phyloP scores from a whole-genome alignment of 2,113 vertebrate species.

The Corvus hawaiiensis region DNA sequence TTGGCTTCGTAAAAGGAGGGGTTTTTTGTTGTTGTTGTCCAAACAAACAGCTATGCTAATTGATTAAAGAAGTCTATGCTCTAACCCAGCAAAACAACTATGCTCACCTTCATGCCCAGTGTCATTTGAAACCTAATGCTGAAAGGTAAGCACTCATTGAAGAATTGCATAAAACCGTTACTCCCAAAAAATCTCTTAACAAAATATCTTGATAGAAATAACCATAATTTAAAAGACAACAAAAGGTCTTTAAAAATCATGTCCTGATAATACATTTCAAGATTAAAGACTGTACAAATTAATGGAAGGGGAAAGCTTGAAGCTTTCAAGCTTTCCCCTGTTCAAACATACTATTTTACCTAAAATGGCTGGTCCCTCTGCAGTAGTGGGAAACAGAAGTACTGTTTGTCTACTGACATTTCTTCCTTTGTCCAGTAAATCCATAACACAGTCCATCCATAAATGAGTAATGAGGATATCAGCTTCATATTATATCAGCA shows the following conservation, averaged over 20 bases:
- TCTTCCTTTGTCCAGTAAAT: not conserved
- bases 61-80: not conserved
- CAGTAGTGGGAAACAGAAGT: not conserved
- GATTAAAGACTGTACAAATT: not conserved
- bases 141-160: not conserved
- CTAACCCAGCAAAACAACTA: not conserved
- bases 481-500: not conserved
- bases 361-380: not conserved
- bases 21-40: not conserved
- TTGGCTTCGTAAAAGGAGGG: not conserved
- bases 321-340: not conserved
- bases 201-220: not conserved
- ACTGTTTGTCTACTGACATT: not conserved
- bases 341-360: not conserved
- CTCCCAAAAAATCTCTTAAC: not conserved
- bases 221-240: not conserved
- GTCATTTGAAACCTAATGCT: not conserved
- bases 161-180: not conserved
- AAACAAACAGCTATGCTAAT: not conserved
- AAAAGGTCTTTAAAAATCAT: not conserved
- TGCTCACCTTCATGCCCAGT: rapidly evolving
- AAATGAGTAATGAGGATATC: not conserved
- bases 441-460: not conserved
- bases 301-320: not conserved
- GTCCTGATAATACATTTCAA: not conserved